These are phyloP conservation scores for Piaya cayana DNA, from an alignment of 2,113 vertebrate genomes.

Conservation along the genomic window DNA sequence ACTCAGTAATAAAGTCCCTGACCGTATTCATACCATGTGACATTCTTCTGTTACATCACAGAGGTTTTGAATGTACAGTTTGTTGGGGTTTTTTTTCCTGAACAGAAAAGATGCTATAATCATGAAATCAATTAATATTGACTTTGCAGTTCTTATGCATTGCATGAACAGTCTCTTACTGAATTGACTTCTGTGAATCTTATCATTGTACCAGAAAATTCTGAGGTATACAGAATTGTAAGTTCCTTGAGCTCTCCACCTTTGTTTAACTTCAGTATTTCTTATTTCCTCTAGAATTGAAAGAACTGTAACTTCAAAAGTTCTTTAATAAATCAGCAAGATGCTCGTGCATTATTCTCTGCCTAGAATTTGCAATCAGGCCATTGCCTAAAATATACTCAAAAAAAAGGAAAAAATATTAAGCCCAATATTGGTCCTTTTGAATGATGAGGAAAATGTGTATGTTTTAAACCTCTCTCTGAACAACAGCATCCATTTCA, in stretches of 20 bases:
- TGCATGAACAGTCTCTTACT: neutral
- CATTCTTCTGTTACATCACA: neutral
- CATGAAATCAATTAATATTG: neutral
- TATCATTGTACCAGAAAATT: neutral
- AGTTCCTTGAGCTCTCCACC: neutral
- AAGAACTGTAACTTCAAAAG: neutral
- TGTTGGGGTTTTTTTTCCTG: neutral
- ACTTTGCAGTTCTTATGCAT: neutral
- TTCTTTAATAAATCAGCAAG: conserved; percentile 34
- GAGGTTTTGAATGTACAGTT: neutral
- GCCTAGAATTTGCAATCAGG: conserved; percentile 7
- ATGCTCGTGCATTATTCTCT: conserved; percentile 3
- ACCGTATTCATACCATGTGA: neutral
- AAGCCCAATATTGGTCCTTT: neutral
- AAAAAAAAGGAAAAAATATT: neutral
- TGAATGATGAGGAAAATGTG: conserved; percentile 14
- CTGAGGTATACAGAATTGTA: neutral
- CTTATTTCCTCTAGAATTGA: conserved; percentile 38
- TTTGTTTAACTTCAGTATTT: conserved; percentile 28
- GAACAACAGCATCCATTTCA: neutral
- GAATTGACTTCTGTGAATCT: neutral
- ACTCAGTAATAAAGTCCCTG: neutral
- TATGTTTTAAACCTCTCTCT: neutral
- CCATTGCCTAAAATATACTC: neutral
- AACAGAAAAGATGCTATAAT: neutral